Conservation (phyloP, 2,797 vertebrate species). For the Etheostoma nigrum region DNA sequence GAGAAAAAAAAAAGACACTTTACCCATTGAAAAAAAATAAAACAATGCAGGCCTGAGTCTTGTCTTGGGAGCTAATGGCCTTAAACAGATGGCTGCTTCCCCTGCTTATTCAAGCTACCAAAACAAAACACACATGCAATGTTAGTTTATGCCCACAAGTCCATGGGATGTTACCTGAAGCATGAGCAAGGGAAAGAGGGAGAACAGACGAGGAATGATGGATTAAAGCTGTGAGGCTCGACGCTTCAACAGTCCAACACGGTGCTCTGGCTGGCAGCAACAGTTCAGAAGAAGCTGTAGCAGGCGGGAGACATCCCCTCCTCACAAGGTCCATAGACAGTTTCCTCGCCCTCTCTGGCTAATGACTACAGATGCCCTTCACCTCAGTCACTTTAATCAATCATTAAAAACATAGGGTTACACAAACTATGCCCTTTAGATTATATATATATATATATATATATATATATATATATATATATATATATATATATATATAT, state of each 20-base stretch:
- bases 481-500: too few relatives aligned
- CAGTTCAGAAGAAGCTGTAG: constrained; percentile 7
- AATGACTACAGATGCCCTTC: neutral
- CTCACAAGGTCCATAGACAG: neutral
- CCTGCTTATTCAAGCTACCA: constrained; percentile 1
- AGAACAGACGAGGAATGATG: constrained; percentile 27
- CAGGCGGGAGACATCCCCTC: neutral
- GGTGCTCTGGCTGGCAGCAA: neutral
- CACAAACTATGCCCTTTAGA: neutral
- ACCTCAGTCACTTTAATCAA: neutral
- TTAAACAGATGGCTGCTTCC: constrained; percentile 12
- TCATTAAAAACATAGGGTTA: constrained; percentile 14
- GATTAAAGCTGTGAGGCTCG: constrained; percentile 12
- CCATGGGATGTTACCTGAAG: constrained; percentile 36
- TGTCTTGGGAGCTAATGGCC: neutral
- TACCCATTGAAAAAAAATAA: neutral
- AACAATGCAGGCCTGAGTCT: neutral
- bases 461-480: too few relatives aligned
- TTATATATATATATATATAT: too few relatives aligned
- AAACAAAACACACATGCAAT: constrained; percentile 8
- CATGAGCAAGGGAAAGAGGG: constrained; percentile 36
- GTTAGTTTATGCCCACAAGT: constrained; percentile 14
- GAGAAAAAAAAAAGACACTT: neutral
- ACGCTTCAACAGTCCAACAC: neutral
- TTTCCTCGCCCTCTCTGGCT: neutral